Evolutionary conservation across 2,888 invertebrate genomes (phyloP), one percentile per base, ranked within the genome.

Genomic region (Cosmia trapezina): DNA sequence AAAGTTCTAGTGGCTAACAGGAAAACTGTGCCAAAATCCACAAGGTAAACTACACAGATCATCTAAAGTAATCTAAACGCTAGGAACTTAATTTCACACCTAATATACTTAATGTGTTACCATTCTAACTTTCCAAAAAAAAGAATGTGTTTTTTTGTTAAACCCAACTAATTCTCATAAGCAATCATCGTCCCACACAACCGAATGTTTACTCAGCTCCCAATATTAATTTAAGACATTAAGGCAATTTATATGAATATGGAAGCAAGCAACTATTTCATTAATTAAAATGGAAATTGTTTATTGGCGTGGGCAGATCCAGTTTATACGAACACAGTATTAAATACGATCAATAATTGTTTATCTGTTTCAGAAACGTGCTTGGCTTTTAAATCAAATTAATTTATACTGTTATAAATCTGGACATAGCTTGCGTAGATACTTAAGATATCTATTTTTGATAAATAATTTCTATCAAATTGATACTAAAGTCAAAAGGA

Each of bases 231-330:
- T 84, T 84, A 83, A 81, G 75, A 79, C 85, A 85, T 88, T 86
- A 77, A 85, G 80, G 80, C 84, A 83, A 86, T 89, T 81, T 82
- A 86, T 85, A 87, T 85, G 84, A 85, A 87, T 87, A 88, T 87
- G 85, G 78, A 88, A 87, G 84, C 84, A 81, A 87, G 86, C 84
- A 90, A 88, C 84, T 88, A 89, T 89, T 91, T 91, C 89, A 89
- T 92, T 91, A 91, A 92, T 91, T 90, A 89, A 91, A 91, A 90
- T 91, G 88, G 89, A 90, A 90, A 92, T 90, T 89, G 89, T 89
- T 91, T 91, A 89, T 88, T 88, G 88, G 89, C 88, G 92, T 92
- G 86, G 91, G 92, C 79, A 86, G 89, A 88, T 90, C 92, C 90
- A 91, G 90, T 91, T 92, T 88, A 84, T 87, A 84, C 76, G 83